A percentile compares a stretch with the other conserved stretches of the same genome.
These are phyloP conservation scores for Galeopterus variegatus DNA, from an alignment of 2,113 vertebrate species.

Conservation along the genomic window DNA sequence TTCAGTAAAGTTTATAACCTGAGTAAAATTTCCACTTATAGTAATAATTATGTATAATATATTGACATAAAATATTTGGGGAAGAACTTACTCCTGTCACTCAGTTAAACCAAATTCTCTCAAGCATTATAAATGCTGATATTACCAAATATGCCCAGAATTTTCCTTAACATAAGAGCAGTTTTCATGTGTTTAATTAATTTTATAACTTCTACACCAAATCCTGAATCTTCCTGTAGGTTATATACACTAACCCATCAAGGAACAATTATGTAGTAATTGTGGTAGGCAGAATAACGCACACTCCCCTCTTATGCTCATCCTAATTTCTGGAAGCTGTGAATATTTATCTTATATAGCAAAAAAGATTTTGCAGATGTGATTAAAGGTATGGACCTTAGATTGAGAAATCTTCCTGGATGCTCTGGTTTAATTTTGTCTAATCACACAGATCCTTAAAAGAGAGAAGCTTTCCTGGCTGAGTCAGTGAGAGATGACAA, in stretches of 20 bases:
- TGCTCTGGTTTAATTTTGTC: not conserved
- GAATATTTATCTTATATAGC: not conserved
- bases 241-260: not conserved
- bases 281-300: not conserved
- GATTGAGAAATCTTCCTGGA: not conserved
- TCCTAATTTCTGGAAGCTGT: not conserved
- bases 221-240: not conserved
- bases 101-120: constrained; percentile 14
- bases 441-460: not conserved
- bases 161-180: not conserved
- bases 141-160: not conserved
- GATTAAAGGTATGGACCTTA: not conserved
- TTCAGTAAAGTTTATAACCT: constrained; percentile 48
- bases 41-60: constrained; percentile 52
- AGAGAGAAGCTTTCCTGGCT: not conserved
- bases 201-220: constrained; percentile 16
- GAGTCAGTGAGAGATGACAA: not conserved
- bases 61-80: constrained; percentile 38
- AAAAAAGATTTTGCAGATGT: not conserved
- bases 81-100: not conserved
- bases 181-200: not conserved
- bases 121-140: not conserved
- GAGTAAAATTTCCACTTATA: constrained; percentile 49
- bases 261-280: not conserved
- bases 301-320: not conserved